A percentile compares a stretch with the other conserved stretches of the same genome.
These are phyloP conservation scores for Epinephelus lanceolatus DNA, from an alignment of 2,113 vertebrate genomes.

Conservation along the genomic window DNA sequence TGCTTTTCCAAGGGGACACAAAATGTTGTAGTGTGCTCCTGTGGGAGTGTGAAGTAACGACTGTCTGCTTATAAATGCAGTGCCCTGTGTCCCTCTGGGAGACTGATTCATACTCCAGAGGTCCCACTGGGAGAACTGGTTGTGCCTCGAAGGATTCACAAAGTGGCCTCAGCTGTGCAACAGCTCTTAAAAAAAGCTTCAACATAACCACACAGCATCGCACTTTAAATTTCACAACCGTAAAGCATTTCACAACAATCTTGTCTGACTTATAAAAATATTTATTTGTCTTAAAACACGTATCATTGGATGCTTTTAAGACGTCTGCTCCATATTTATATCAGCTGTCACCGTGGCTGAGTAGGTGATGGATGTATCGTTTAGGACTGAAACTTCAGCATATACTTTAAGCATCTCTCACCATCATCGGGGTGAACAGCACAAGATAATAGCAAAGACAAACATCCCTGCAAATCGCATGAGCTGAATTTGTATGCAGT, in stretches of 20 bases:
- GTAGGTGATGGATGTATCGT: slow-evolving; percentile 18
- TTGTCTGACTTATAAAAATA: slow-evolving; percentile 1
- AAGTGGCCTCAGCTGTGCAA: slow-evolving; percentile 13
- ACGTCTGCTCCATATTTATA: slow-evolving; percentile 31
- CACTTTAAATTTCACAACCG: slow-evolving; percentile 3
- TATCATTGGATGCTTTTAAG: neutral
- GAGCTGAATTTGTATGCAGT: slow-evolving; percentile 45
- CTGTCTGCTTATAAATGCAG: slow-evolving; percentile 55
- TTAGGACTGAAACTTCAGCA: slow-evolving; percentile 9
- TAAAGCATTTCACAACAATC: slow-evolving; percentile 21
- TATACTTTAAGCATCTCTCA: slow-evolving; percentile 3
- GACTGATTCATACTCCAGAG: slow-evolving; percentile 42
- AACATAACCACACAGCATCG: neutral
- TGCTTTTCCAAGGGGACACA: slow-evolving; percentile 55
- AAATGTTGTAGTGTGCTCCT: slow-evolving; percentile 42
- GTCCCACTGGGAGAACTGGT: slow-evolving; percentile 56
- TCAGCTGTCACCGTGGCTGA: slow-evolving; percentile 11
- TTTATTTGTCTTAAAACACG: slow-evolving; percentile 17
- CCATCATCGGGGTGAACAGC: slow-evolving; percentile 23
- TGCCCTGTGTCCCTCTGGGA: slow-evolving; percentile 46
- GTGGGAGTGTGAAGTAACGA: slow-evolving; percentile 49
- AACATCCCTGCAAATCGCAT: slow-evolving; percentile 38
- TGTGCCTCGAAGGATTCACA: slow-evolving; percentile 35
- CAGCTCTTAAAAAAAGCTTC: slow-evolving; percentile 20
- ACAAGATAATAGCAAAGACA: slow-evolving; percentile 32